Percentiles rank a stretch among this genome's conserved stretches.
phyloP scores from a whole-genome alignment of 2,888 invertebrate genomes.

The Megamerina dolium region DNA sequence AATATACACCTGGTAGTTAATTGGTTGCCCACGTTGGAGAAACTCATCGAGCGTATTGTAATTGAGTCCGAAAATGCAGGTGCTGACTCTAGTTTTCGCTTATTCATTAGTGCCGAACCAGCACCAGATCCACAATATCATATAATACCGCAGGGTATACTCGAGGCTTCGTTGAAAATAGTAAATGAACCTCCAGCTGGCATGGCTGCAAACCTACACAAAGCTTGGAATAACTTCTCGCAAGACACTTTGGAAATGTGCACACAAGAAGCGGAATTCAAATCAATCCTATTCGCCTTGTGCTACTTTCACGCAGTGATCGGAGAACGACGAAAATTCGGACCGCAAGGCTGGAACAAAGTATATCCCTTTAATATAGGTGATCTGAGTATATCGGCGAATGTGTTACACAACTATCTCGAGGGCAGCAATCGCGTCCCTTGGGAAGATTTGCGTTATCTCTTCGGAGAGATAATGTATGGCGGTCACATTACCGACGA shows the following conservation, averaged over 20 bases:
- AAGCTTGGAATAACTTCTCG: constrained; percentile 85
- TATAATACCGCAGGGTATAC: constrained; percentile 74
- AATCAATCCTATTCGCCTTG: constrained; percentile 79
- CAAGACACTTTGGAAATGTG: constrained; percentile 90
- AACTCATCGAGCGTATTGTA: constrained; percentile 79
- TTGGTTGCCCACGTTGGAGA: constrained; percentile 84
- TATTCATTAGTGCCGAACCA: constrained; percentile 89
- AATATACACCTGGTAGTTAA: constrained; percentile 88
- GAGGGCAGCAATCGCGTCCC: constrained; percentile 85
- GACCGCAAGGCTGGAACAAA: constrained; percentile 89
- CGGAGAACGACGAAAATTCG: constrained; percentile 88
- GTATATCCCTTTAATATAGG: constrained; percentile 76
- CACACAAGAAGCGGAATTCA: constrained; percentile 90
- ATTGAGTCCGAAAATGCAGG: constrained; percentile 50
- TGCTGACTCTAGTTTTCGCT: constrained; percentile 50
- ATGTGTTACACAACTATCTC: constrained; percentile 85
- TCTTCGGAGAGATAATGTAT: constrained; percentile 97
- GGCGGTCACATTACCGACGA: constrained; percentile 97
- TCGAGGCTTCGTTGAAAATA: constrained; percentile 91
- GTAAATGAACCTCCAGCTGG: constrained; percentile 95
- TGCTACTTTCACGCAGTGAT: constrained; percentile 96
- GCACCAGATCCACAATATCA: constrained; percentile 63
- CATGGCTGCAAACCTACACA: constrained; percentile 91
- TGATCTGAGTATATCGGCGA: constrained; percentile 86
- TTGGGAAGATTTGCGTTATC: constrained; percentile 90